A percentile compares a stretch with the other conserved stretches of the same genome.
phyloP scores from a whole-genome alignment of 1,140 invertebrate genomes.

The Lepidurus apus region DNA sequence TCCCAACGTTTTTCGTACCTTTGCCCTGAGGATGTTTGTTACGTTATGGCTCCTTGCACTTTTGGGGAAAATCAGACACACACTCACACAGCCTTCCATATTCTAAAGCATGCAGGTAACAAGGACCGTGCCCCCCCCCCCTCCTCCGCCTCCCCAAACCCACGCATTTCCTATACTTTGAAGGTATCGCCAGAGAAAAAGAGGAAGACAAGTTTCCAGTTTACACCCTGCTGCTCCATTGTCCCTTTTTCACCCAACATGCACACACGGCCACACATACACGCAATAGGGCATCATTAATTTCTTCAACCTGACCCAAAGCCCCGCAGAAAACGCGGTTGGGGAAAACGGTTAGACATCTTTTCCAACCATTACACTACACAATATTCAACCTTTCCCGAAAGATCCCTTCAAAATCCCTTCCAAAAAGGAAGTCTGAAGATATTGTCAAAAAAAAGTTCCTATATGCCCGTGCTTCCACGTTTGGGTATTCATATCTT shows the following conservation, averaged over 20 bases:
- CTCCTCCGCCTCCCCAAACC: not conserved
- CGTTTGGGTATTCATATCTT: not conserved
- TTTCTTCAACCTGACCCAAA: constrained; percentile 21
- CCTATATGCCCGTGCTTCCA: constrained; percentile 20
- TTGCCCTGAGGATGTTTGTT: not conserved
- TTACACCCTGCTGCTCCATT: constrained; percentile 21
- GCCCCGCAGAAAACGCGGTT: not conserved
- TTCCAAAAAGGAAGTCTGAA: not conserved
- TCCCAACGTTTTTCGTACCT: not conserved
- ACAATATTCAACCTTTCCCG: not conserved
- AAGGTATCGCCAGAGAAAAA: too few relatives aligned
- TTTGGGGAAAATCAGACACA: not conserved
- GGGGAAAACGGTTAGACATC: not conserved
- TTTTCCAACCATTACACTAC: not conserved
- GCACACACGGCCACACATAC: not conserved
- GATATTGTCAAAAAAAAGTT: not conserved
- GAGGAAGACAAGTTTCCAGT: not conserved
- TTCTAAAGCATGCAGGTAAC: not conserved
- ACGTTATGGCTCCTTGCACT: constrained; percentile 9
- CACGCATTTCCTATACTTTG: too few relatives aligned
- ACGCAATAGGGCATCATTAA: constrained; percentile 16
- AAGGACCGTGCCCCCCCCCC: not conserved
- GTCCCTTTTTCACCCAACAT: constrained; percentile 6
- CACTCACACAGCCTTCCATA: not conserved
- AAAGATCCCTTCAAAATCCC: not conserved